A percentile compares a stretch with the other conserved stretches of the same genome.
Evolutionary conservation across 2,888 invertebrate genomes (phyloP).

Genomic region (Scaptomyza tumidula): DNA sequence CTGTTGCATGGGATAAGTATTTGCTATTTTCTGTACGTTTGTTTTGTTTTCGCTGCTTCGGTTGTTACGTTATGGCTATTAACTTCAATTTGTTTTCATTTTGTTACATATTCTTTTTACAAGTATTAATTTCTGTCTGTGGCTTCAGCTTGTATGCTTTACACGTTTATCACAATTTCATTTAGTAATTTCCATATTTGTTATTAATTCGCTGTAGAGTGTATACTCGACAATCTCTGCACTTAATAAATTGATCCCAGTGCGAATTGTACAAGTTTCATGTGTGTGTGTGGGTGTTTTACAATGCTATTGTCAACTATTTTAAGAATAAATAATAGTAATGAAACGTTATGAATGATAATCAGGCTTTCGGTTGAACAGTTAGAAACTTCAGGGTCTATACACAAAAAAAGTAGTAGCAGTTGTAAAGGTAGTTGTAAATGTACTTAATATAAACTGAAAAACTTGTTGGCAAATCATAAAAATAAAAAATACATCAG

Average conservation of each 20-base stretch:
- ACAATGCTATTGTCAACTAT: conserved; percentile 63
- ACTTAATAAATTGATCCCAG: conserved; percentile 10
- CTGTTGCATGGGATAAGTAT: conserved; percentile 40
- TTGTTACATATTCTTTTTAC: conserved; percentile 29
- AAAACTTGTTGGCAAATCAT: conserved; percentile 49
- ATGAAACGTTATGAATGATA: conserved; percentile 54
- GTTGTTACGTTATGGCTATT: conserved; percentile 56
- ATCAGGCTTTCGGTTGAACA: conserved; percentile 67
- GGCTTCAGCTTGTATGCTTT: conserved; percentile 59
- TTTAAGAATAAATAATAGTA: conserved; percentile 67
- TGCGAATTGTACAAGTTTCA: conserved; percentile 10
- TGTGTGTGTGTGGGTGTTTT: conserved; percentile 17
- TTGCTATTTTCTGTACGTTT: conserved; percentile 28
- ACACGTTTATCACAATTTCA: conserved; percentile 72
- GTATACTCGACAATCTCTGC: conserved; percentile 12
- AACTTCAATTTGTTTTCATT: conserved; percentile 40
- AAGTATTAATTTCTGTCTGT: conserved; percentile 30
- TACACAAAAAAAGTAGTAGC: conserved; percentile 10
- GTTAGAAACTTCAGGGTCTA: conserved; percentile 52
- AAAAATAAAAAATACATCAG: conserved; percentile 43
- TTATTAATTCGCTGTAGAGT: conserved; percentile 45
- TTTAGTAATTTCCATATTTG: conserved; percentile 62
- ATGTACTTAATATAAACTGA: conserved; percentile 34
- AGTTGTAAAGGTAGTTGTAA: neutral
- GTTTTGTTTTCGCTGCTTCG: conserved; percentile 25